A percentile compares a stretch with the other conserved stretches of the same genome.
These are phyloP conservation scores for Empidonax traillii DNA, from an alignment of 2,113 vertebrate species.

Conservation along the genomic window DNA sequence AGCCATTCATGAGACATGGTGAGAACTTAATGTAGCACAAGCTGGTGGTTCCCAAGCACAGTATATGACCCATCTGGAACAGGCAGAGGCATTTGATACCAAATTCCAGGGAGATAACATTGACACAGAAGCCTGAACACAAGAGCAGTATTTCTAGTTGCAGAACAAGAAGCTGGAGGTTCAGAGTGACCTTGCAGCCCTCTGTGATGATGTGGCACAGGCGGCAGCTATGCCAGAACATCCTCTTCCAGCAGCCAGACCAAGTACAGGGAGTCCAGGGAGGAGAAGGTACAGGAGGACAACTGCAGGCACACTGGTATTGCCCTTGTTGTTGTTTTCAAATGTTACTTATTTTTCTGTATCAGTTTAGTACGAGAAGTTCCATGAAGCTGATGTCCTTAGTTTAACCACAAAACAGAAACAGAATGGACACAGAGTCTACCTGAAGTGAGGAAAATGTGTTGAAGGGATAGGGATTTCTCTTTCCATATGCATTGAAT, in stretches of 20 bases:
- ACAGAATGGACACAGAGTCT: not conserved
- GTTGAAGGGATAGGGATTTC: not conserved
- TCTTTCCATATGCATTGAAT: not conserved
- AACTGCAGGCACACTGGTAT: not conserved
- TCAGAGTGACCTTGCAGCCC: not conserved
- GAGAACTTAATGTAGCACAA: not conserved
- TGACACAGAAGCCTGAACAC: not conserved
- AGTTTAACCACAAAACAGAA: not conserved
- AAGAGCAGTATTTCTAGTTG: not conserved
- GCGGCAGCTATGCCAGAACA: not conserved
- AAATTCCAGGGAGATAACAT: not conserved
- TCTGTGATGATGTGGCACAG: not conserved
- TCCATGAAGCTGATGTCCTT: not conserved
- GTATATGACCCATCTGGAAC: not conserved
- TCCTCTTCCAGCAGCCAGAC: not conserved
- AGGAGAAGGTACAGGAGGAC: not conserved
- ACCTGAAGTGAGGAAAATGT: not conserved
- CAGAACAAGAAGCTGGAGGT: not conserved
- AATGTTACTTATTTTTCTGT: not conserved
- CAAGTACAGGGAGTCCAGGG: rapidly evolving
- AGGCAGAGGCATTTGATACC: not conserved
- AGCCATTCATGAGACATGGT: not conserved
- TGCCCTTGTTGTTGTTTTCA: not conserved
- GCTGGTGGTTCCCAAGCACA: not conserved
- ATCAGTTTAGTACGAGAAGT: not conserved